Conservation (phyloP, 2,888 invertebrate species). For the Aleiodes alternator region DNA sequence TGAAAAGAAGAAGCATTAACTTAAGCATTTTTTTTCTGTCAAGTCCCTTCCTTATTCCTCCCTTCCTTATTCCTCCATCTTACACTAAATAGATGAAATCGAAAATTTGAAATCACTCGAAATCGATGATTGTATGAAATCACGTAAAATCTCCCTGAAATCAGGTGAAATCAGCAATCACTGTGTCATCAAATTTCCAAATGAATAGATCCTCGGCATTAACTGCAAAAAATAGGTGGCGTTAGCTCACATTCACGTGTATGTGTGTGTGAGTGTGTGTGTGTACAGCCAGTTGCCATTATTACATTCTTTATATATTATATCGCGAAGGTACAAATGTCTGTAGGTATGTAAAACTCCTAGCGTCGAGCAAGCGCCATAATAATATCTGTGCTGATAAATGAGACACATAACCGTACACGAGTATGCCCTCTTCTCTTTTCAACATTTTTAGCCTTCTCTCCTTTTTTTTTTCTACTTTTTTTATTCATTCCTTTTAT, state of each 20-base stretch:
- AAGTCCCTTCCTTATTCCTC: too few species aligned
- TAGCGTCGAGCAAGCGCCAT: slow-evolving; percentile 67
- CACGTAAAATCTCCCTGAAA: too few species aligned
- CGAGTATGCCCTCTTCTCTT: slow-evolving; percentile 59
- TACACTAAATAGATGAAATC: too few species aligned
- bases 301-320: slow-evolving; percentile 72
- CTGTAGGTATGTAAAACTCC: slow-evolving; percentile 72
- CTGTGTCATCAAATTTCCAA: too few species aligned
- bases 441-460: slow-evolving; percentile 34
- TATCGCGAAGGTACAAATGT: slow-evolving; percentile 72
- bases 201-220: too few species aligned
- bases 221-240: slow-evolving; percentile 25
- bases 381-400: slow-evolving; percentile 75
- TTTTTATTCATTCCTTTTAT: slow-evolving; percentile 28
- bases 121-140: too few species aligned
- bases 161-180: too few species aligned
- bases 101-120: too few species aligned
- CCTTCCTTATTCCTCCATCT: too few species aligned
- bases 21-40: too few species aligned
- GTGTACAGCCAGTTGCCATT: slow-evolving; percentile 62
- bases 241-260: background rate
- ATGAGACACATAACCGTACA: slow-evolving; percentile 74
- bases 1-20: too few species aligned
- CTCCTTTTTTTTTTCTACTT: slow-evolving; percentile 30
- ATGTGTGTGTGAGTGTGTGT: too few species aligned